Evolutionary conservation across 2,888 invertebrate genomes (phyloP).

Genomic region (Nomada fucata): DNA sequence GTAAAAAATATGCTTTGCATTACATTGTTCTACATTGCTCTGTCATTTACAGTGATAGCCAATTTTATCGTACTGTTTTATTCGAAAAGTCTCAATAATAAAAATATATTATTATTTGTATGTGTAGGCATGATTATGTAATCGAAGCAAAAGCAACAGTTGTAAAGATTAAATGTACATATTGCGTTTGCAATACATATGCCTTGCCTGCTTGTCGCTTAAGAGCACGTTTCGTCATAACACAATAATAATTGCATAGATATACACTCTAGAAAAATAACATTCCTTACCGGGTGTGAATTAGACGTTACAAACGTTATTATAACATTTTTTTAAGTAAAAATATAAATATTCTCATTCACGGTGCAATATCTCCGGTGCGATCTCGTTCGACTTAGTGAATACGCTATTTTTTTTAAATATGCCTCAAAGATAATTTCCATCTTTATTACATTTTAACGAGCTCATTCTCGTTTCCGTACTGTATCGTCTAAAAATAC

Average conservation of each 20-base stretch:
- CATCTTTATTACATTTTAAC: conserved; percentile 36
- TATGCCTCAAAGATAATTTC: conserved; percentile 56
- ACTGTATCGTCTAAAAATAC: conserved; percentile 37
- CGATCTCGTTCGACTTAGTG: conserved; percentile 58
- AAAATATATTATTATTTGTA: neutral
- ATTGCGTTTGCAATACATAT: conserved; percentile 34
- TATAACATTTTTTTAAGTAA: conserved; percentile 75
- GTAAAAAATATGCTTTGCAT: conserved; percentile 1
- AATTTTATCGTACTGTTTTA: conserved; percentile 5
- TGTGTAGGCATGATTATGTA: conserved; percentile 18
- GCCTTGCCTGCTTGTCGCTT: conserved; percentile 52
- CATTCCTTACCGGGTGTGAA: conserved; percentile 64
- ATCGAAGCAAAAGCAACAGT: conserved; percentile 43
- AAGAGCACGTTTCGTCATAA: conserved; percentile 76
- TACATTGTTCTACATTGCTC: conserved; percentile 17
- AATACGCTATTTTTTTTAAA: conserved; percentile 38
- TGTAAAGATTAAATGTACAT: conserved; percentile 19
- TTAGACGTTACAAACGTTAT: conserved; percentile 77
- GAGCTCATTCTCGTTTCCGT: conserved; percentile 22
- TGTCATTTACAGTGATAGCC: conserved; percentile 21
- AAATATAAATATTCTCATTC: conserved; percentile 80
- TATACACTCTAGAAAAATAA: conserved; percentile 82
- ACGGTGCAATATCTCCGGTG: conserved; percentile 72
- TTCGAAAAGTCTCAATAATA: neutral
- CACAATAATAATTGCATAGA: conserved; percentile 74